Base-by-base conservation (phyloP, 1,140 invertebrate species). In the Melanaphis sacchari region DNA sequence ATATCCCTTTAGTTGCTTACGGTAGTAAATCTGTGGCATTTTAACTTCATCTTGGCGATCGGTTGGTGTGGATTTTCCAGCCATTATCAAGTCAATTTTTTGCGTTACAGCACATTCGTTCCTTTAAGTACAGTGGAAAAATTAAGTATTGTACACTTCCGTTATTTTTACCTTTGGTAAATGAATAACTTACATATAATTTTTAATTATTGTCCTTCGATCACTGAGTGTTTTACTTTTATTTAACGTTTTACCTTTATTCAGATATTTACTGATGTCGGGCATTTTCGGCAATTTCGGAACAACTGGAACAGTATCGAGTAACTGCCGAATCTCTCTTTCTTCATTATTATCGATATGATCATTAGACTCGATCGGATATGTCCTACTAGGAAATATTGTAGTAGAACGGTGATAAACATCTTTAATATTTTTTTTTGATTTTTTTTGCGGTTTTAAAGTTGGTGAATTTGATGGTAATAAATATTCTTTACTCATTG, bases 1-100 rank as follows among this genome's bases (percentile, higher is more conserved):
- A 26, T 85, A 93, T 22, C 2, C 81, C 26, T 54, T 93, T 9
- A 93, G 24, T 49, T 31, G 66, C 81, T 93, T 85, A 18, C 54
- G 91, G 41, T 93, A 93, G 24, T 93, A 93, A 21, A 49, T 52
- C 81, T 93, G 91, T 21, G 91, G 91, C 66, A 82, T 82, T 24
- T 93, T 93, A 21, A n/a, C 9, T 11, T 52, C 81, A 40, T 84
- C 46, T 40, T 84, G 81, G 38, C 89, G 89, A 31, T 66, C 38
- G 18, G 6, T 26, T 8, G 91, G 22, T 5, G n/a, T 38, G 1
- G 81, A 85, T 40, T 82, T 82, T 15, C 81, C 31, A 54, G 91
- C 46, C 76, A 93, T 84, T 81, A 93, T 93, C 36, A 85, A 49
- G 76, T 93, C 91, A 8, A 93, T 93, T 40, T 93, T 93, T 21